Percentiles rank a stretch among this genome's conserved stretches.
phyloP scores from a whole-genome alignment of 2,113 vertebrate species.

The Notothenia rossii region DNA sequence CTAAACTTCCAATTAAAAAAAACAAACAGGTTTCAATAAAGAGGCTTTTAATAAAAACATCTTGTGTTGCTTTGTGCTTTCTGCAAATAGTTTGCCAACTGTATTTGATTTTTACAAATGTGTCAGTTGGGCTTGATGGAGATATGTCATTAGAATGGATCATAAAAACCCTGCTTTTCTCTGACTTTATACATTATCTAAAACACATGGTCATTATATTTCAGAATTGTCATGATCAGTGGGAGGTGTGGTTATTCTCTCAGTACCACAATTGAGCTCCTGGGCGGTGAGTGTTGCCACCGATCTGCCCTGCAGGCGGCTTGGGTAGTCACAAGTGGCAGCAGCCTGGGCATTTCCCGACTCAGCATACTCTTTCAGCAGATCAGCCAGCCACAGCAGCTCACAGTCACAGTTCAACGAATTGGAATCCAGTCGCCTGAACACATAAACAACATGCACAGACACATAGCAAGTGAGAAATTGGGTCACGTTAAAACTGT shows the following conservation, averaged over 20 bases:
- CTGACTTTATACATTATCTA: neutral
- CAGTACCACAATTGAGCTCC: slow-evolving; percentile 96
- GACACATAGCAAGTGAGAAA: slow-evolving; percentile 4
- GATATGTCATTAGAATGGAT: neutral
- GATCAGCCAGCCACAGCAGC: slow-evolving; percentile 94
- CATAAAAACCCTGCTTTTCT: neutral
- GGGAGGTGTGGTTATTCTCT: neutral
- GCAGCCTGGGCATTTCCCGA: slow-evolving; percentile 96
- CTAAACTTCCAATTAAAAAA: neutral
- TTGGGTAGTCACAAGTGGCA: slow-evolving; percentile 94
- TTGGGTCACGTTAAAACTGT: neutral
- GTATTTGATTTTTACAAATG: too few relatives aligned
- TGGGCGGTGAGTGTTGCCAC: slow-evolving; percentile 94
- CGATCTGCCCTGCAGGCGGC: slow-evolving; percentile 93
- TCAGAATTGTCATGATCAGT: neutral
- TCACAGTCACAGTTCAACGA: slow-evolving; percentile 96
- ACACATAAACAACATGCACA: slow-evolving; percentile 45
- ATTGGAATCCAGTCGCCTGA: slow-evolving; percentile 95
- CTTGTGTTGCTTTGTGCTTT: neutral
- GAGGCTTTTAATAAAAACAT: neutral
- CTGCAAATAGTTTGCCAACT: neutral
- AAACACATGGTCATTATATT: neutral
- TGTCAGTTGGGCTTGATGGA: neutral
- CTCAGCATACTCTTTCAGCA: slow-evolving; percentile 92
- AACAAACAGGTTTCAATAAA: neutral